Conservation (phyloP, 1,140 invertebrate genomes). For the Hyphantria cunea region DNA sequence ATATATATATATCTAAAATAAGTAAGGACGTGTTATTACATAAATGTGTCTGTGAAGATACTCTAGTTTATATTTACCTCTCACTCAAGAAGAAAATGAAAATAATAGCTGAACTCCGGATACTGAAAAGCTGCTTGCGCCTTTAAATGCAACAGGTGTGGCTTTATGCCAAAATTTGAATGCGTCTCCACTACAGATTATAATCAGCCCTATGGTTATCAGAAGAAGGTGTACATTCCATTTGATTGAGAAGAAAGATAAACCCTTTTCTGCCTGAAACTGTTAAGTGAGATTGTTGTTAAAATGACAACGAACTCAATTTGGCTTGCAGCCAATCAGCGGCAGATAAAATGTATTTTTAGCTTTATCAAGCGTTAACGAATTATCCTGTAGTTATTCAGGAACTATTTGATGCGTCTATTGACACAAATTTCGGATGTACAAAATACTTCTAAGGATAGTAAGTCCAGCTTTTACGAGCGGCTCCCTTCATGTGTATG, state of each 20-base stretch:
- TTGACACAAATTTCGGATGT: background rate
- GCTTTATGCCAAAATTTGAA: conserved; percentile 13
- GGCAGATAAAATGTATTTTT: conserved; percentile 21
- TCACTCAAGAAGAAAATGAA: too few species aligned
- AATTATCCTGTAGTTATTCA: conserved; percentile 2
- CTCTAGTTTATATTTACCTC: background rate
- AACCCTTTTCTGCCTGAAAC: too few species aligned
- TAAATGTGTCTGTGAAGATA: too few species aligned
- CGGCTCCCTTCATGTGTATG: too few species aligned
- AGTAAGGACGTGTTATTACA: too few species aligned
- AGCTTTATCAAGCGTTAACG: conserved; percentile 7
- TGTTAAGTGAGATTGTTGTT: background rate
- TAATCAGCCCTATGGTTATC: background rate
- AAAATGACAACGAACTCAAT: conserved; percentile 25
- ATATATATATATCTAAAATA: too few species aligned
- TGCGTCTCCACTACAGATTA: background rate
- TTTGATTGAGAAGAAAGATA: too few species aligned
- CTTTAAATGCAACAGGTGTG: conserved; percentile 15
- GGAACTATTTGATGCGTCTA: background rate
- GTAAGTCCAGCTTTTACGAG: too few species aligned
- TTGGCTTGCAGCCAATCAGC: conserved; percentile 9
- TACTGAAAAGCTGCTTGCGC: conserved; percentile 3
- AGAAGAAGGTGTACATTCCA: background rate
- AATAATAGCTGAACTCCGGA: conserved; percentile 1
- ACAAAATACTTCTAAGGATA: too few species aligned